Conservation (phyloP, 1,140 invertebrate species). For the Hormaphis cornu region DNA sequence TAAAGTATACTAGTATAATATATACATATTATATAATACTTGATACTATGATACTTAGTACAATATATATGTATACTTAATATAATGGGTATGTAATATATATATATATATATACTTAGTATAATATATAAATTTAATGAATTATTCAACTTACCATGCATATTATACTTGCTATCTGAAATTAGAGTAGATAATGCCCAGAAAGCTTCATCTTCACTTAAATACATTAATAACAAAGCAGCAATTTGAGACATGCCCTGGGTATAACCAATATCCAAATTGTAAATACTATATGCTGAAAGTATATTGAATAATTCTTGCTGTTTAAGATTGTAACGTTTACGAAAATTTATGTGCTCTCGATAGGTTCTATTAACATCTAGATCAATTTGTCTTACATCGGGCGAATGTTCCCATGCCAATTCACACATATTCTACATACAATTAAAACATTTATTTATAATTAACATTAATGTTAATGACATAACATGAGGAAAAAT, state of each 20-base stretch:
- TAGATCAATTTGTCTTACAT: constrained; percentile 95
- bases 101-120: not conserved
- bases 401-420: constrained; percentile 85
- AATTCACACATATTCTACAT: constrained; percentile 71
- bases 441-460: constrained; percentile 11
- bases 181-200: constrained; percentile 93
- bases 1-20: no score
- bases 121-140: constrained; percentile 3
- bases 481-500: no score
- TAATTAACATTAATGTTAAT: not conserved
- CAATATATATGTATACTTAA: not conserved
- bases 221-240: constrained; percentile 88
- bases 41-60: no score
- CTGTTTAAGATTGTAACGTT: constrained; percentile 93
- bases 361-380: constrained; percentile 98
- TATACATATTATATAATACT: no score
- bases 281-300: constrained; percentile 96
- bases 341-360: constrained; percentile 89
- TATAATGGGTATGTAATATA: no score
- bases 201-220: constrained; percentile 93
- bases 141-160: constrained; percentile 72
- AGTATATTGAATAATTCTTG: constrained; percentile 93
- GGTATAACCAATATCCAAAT: constrained; percentile 84
- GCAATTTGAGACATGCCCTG: constrained; percentile 96
- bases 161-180: constrained; percentile 82